Conservation (phyloP, 2,888 invertebrate genomes). For the Teleogryllus oceanicus region DNA sequence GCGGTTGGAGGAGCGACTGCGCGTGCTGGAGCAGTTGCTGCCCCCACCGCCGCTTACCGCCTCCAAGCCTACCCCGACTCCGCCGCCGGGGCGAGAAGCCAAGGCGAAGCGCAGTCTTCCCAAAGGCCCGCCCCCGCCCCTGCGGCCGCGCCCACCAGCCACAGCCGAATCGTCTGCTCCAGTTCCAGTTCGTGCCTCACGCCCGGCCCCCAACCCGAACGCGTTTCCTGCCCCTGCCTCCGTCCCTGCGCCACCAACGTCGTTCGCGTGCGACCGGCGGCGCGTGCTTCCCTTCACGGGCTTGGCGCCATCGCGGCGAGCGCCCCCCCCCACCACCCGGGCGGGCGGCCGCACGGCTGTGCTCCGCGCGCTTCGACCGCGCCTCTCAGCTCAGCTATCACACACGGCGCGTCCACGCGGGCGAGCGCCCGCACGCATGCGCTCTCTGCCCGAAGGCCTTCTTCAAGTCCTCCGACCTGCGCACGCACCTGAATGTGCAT, state of each 20-base stretch:
- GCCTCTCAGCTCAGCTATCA: conserved; percentile 46
- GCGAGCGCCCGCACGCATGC: conserved; percentile 46
- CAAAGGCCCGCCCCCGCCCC: background rate
- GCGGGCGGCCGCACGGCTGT: conserved; percentile 38
- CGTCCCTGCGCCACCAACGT: background rate
- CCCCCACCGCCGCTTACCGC: conserved; percentile 12
- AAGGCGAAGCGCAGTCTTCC: background rate
- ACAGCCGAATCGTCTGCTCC: background rate
- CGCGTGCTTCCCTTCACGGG: no score
- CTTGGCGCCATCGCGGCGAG: conserved; percentile 42
- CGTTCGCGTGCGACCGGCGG: conserved; percentile 37
- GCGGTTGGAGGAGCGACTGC: conserved; percentile 11
- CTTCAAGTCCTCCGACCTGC: conserved; percentile 44
- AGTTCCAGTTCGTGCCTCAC: background rate
- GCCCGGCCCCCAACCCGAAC: background rate
- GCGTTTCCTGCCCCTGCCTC: background rate
- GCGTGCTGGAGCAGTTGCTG: conserved; percentile 24
- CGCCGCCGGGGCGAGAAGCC: background rate
- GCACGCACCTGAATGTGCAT: conserved; percentile 48
- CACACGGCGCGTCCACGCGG: conserved; percentile 44
- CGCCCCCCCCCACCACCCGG: conserved; percentile 36
- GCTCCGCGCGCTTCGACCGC: conserved; percentile 44
- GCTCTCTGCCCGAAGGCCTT: conserved; percentile 42
- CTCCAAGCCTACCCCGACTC: background rate
- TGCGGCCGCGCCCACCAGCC: background rate